A percentile compares a stretch with the other conserved stretches of the same genome.
Evolutionary conservation across 2,797 vertebrate genomes (phyloP).

Genomic region (Falco berigora): DNA sequence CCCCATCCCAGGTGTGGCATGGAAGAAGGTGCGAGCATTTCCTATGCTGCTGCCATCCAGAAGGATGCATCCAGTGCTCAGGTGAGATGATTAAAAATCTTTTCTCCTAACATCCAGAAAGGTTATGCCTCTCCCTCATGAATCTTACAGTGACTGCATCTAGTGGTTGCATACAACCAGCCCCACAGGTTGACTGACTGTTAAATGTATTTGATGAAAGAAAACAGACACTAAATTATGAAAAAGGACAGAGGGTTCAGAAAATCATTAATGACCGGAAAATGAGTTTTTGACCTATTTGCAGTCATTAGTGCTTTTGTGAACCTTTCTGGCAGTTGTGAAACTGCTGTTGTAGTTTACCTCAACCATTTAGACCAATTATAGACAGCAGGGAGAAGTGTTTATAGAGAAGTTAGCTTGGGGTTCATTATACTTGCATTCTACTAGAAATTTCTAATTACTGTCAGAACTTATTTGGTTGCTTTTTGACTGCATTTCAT

Average conservation of each 20-base stretch:
- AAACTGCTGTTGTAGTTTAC: slow-evolving; percentile 66
- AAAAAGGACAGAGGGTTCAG: slow-evolving; percentile 53
- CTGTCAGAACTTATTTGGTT: slow-evolving; percentile 74
- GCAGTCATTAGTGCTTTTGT: slow-evolving; percentile 75
- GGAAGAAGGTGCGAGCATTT: background rate
- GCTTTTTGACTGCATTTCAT: slow-evolving; percentile 75
- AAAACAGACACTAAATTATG: slow-evolving; percentile 41
- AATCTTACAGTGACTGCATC: slow-evolving; percentile 1
- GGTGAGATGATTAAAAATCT: background rate
- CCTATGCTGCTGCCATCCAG: background rate
- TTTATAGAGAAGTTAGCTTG: slow-evolving; percentile 58
- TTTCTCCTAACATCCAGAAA: background rate
- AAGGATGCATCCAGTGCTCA: background rate
- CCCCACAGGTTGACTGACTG: slow-evolving; percentile 44
- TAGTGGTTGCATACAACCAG: slow-evolving; percentile 21
- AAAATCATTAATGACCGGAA: slow-evolving; percentile 73
- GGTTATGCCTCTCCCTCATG: background rate
- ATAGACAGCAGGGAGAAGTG: slow-evolving; percentile 50
- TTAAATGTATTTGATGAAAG: slow-evolving; percentile 11
- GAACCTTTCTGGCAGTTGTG: slow-evolving; percentile 68
- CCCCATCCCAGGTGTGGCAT: background rate
- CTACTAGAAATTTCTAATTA: slow-evolving; percentile 75
- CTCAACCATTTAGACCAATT: slow-evolving; percentile 73
- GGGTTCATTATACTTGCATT: slow-evolving; percentile 72
- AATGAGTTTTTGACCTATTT: slow-evolving; percentile 75